These are phyloP conservation scores for Malurus splendens DNA, from an alignment of 2,797 vertebrate species.

Conservation along the genomic window DNA sequence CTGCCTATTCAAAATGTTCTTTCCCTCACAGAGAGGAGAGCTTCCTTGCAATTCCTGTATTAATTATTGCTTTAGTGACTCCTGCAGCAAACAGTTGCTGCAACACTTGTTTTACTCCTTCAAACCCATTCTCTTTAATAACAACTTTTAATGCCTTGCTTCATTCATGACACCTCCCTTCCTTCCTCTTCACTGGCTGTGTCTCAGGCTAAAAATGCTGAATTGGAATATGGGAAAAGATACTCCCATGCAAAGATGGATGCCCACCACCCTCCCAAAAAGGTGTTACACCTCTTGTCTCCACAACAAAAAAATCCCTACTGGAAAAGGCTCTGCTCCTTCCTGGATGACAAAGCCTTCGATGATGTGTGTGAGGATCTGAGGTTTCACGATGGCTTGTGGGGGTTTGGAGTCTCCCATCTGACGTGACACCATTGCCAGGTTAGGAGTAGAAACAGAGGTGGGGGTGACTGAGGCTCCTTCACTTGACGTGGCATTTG, in stretches of 20 bases:
- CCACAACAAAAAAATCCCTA: constrained; percentile 62
- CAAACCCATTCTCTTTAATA: neutral
- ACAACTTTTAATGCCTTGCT: neutral
- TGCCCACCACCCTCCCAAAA: neutral
- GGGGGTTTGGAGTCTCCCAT: constrained; percentile 85
- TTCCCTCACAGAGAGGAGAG: neutral
- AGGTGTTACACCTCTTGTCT: neutral
- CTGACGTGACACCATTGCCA: constrained; percentile 78
- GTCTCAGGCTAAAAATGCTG: neutral
- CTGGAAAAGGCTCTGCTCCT: constrained; percentile 97
- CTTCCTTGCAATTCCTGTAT: neutral
- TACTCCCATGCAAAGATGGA: neutral
- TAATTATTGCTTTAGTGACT: neutral
- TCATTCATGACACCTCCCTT: neutral
- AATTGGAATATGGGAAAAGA: neutral
- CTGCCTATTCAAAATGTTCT: neutral
- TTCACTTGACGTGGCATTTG: constrained; percentile 51
- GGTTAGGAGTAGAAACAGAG: constrained; percentile 68
- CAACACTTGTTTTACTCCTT: neutral
- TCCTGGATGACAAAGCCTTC: constrained; percentile 99
- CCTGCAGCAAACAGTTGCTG: neutral
- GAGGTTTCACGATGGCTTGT: constrained; percentile 97
- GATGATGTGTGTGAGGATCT: constrained; percentile 97
- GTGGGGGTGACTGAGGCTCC: constrained; percentile 42
- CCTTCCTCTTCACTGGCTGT: neutral